A percentile compares a stretch with the other conserved stretches of the same genome.
phyloP scores from a whole-genome alignment of 2,797 vertebrate genomes.

The Microctenopoma steveboyesi region DNA sequence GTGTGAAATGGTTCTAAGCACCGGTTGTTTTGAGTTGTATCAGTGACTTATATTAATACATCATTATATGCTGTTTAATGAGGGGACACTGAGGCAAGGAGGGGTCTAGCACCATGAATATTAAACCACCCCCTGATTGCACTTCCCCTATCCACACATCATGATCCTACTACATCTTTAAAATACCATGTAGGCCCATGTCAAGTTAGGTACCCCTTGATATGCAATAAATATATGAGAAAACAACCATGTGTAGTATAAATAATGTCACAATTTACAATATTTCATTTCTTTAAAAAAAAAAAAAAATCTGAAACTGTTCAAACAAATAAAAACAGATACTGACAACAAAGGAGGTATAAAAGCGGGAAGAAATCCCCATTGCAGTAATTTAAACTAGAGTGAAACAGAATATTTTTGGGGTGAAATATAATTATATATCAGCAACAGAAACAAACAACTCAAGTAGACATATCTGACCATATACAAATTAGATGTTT shows the following conservation, averaged over 20 bases:
- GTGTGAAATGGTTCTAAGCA: slow-evolving; percentile 83
- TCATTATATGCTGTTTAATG: slow-evolving; percentile 74
- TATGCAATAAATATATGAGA: slow-evolving; percentile 87
- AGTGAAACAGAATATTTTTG: slow-evolving; percentile 57
- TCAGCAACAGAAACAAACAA: slow-evolving; percentile 65
- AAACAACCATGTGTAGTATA: slow-evolving; percentile 85
- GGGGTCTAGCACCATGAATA: slow-evolving; percentile 84
- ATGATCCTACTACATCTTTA: slow-evolving; percentile 75
- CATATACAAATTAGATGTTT: slow-evolving; percentile 76
- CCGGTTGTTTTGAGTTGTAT: slow-evolving; percentile 76
- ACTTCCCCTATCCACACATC: slow-evolving; percentile 75
- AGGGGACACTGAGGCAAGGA: slow-evolving; percentile 73
- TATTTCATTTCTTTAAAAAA: slow-evolving; percentile 57
- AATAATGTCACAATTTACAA: slow-evolving; percentile 85
- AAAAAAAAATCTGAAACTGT: too few species aligned
- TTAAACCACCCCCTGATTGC: slow-evolving; percentile 75
- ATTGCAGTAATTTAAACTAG: slow-evolving; percentile 69
- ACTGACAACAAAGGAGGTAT: slow-evolving; percentile 78
- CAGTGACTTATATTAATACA: slow-evolving; percentile 72
- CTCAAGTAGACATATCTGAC: slow-evolving; percentile 63
- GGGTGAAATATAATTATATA: slow-evolving; percentile 57
- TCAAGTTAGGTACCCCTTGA: slow-evolving; percentile 79
- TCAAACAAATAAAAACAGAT: slow-evolving; percentile 47
- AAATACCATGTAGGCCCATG: slow-evolving; percentile 81
- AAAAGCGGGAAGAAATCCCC: slow-evolving; percentile 73